Base-by-base conservation (phyloP, 2,113 vertebrate species). In the Paratilapia polleni region DNA sequence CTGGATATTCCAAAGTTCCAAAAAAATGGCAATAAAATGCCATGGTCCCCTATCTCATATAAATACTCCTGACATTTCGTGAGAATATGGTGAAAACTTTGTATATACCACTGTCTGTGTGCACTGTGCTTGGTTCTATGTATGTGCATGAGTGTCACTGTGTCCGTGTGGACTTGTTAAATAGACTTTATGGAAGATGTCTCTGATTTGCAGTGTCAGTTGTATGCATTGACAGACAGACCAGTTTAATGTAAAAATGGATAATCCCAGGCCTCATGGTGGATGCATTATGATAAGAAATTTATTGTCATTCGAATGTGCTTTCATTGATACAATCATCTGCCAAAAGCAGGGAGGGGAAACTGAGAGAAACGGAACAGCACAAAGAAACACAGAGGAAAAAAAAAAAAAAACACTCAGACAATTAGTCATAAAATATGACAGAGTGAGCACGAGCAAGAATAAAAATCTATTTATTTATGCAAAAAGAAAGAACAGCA, bases 41-140 rank as follows among this genome's bases (percentile, higher is more conserved):
- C 91, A 93, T 24, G 41, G 88, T 81, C 78, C 78, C 84, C 85
- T 87, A 88, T 91, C 90, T 88, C 80, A 84, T 83, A 78, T 83
- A 75, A 64, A 90, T 84, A 88, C 22, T 84, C 61, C 54, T 94
- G 92, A 92, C 91, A 94, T 94, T 94, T 93, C 49, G 61, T 70
- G 43, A 88, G 86, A 79, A 43, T 64, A 28, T 56, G 63, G 80
- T 81, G 77, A 77, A 88, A 91, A 87, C 73, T 88, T 89, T 87
- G 63, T 78, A 89, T 89, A 85, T 83, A 78, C 79, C 49, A 6
- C 20, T 63, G 57, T 74, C 43, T 77, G n/a, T 34, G 17, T 84
- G 81, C 17, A 52, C 47, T 82, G 62, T 57, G 73, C 61, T 74
- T 73, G 59, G 61, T 2, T 26, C 36, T 57, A 6, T 58, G 4